A percentile compares a stretch with the other conserved stretches of the same genome.
These are phyloP conservation scores for Corythornis madagascariensis DNA, from an alignment of 2,113 vertebrate genomes.

Conservation along the genomic window DNA sequence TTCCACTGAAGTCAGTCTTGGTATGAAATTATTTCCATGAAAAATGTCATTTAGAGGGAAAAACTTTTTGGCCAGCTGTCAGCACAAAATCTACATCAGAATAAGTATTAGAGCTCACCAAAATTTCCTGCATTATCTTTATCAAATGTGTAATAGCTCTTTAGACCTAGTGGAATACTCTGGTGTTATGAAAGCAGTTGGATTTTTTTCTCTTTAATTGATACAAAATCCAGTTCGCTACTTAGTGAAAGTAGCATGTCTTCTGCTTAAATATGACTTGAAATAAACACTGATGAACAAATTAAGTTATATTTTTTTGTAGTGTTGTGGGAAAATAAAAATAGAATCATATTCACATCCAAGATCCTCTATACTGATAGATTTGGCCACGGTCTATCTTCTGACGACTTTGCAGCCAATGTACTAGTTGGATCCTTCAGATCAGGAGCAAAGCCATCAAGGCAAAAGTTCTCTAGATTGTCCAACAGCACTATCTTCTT, in stretches of 20 bases:
- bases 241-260: not conserved
- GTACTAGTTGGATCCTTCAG: not conserved
- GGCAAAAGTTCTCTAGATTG: not conserved
- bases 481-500: not conserved
- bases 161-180: not conserved
- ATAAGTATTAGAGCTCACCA: not conserved
- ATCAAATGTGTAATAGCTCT: not conserved
- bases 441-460: not conserved
- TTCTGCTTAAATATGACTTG: not conserved
- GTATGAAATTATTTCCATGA: not conserved
- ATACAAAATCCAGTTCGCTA: not conserved
- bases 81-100: not conserved
- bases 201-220: not conserved
- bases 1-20: not conserved
- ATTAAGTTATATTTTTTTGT: not conserved
- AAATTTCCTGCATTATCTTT: not conserved
- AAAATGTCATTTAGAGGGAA: not conserved
- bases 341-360: fast-evolving
- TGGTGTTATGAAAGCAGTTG: not conserved
- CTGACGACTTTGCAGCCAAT: not conserved
- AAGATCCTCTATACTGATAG: not conserved
- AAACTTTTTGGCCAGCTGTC: not conserved
- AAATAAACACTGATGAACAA: not conserved
- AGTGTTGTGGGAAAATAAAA: not conserved
- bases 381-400: not conserved